Evolutionary conservation across 2,113 vertebrate species (phyloP).

Genomic region (Laterallus jamaicensis): DNA sequence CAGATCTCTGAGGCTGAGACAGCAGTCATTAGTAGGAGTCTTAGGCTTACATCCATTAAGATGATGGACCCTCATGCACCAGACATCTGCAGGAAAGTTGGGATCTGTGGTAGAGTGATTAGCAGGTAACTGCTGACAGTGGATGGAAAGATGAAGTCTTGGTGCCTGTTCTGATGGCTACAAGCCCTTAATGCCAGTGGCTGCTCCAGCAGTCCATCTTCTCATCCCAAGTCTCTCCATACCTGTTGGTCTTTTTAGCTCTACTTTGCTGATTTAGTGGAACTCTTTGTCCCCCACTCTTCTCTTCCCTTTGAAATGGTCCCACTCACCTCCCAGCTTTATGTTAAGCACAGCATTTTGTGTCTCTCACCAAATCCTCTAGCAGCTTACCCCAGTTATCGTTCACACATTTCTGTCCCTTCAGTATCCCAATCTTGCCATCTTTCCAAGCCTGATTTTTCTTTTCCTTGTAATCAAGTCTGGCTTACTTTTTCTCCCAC

Average conservation of each 20-base stretch:
- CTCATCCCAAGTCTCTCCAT: not conserved
- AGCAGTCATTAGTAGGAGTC: not conserved
- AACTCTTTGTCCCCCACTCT: not conserved
- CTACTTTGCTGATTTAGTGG: not conserved
- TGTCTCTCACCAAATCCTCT: not conserved
- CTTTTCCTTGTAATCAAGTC: not conserved
- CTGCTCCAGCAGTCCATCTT: not conserved
- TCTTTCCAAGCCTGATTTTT: not conserved
- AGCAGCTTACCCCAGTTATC: not conserved
- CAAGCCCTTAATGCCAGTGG: not conserved
- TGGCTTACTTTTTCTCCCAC: not conserved
- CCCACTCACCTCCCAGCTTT: rapidly evolving
- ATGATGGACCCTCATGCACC: not conserved
- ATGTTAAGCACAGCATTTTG: not conserved
- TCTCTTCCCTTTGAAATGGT: not conserved
- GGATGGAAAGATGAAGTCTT: not conserved
- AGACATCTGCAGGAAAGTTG: not conserved
- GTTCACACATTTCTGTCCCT: not conserved
- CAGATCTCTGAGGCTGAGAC: not conserved
- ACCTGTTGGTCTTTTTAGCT: not conserved
- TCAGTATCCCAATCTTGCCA: not conserved
- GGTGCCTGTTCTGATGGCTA: not conserved
- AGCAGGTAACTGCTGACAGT: not conserved
- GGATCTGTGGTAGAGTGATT: not conserved
- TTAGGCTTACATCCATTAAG: not conserved